These are phyloP conservation scores for Drosophila sp. DNA, from an alignment of 1,140 invertebrate species.

Conservation along the genomic window DNA sequence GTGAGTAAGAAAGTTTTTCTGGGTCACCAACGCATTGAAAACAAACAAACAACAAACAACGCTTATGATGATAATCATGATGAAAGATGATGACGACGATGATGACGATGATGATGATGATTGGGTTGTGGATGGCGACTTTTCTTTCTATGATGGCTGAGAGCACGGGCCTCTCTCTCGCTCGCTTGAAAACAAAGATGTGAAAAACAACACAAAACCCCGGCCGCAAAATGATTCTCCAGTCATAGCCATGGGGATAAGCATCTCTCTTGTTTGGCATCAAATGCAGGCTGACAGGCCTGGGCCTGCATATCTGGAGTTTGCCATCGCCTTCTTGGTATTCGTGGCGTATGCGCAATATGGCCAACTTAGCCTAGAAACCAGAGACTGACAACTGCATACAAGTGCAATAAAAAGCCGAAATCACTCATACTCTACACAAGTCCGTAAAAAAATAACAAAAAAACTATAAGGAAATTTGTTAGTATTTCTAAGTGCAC, in stretches of 20 bases:
- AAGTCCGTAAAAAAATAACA: not conserved
- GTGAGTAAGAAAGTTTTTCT: slow-evolving; percentile 76
- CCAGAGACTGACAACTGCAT: slow-evolving; percentile 8
- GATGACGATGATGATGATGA: slow-evolving; percentile 27
- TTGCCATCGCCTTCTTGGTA: slow-evolving; percentile 50
- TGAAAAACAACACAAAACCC: slow-evolving; percentile 60
- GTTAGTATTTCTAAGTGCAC: too few species aligned
- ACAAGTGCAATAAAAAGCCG: not conserved
- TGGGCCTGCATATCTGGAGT: slow-evolving; percentile 40
- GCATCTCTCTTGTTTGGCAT: slow-evolving; percentile 41
- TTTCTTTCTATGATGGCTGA: slow-evolving; percentile 37
- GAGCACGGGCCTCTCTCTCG: not conserved
- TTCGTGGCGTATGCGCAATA: slow-evolving; percentile 77
- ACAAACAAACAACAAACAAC: slow-evolving; percentile 49
- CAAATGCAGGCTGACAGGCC: slow-evolving; percentile 21
- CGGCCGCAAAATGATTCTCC: slow-evolving; percentile 63
- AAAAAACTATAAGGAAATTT: not conserved
- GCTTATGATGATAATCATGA: slow-evolving; percentile 2
- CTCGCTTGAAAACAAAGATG: slow-evolving; percentile 39
- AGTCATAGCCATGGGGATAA: slow-evolving; percentile 66
- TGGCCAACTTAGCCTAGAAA: slow-evolving; percentile 54
- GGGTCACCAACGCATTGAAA: slow-evolving; percentile 80
- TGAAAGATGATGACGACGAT: slow-evolving; percentile 12
- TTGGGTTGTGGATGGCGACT: slow-evolving; percentile 52
- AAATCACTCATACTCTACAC: not conserved